Conservation (phyloP, 2,888 invertebrate species). For the Plebejus melissa region DNA sequence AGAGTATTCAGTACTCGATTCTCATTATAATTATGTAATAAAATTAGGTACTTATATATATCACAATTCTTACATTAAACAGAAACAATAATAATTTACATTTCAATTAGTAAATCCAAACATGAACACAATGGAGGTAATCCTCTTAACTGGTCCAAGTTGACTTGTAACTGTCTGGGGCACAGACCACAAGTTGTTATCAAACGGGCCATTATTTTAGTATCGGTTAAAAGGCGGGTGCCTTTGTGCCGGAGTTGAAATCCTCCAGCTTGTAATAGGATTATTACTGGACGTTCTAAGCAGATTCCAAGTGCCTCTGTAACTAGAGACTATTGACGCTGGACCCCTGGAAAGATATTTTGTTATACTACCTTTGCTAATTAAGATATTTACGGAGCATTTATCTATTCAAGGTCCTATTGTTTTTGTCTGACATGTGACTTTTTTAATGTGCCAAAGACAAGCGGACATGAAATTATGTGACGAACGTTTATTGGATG, state of each 20-base stretch:
- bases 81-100: not conserved
- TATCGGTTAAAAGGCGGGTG: slow-evolving; percentile 29
- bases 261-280: slow-evolving; percentile 43
- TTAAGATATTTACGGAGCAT: too few species aligned
- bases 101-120: not conserved
- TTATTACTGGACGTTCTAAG: slow-evolving; percentile 38
- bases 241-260: slow-evolving; percentile 36
- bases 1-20: too few species aligned
- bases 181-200: slow-evolving; percentile 27
- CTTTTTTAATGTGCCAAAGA: too few species aligned
- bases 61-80: not conserved
- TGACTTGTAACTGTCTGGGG: slow-evolving; percentile 22
- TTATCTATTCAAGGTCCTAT: too few species aligned
- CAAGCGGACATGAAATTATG: too few species aligned
- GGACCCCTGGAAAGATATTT: slow-evolving; percentile 15
- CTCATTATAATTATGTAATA: too few species aligned
- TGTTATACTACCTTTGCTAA: not conserved
- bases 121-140: not conserved
- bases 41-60: too few species aligned
- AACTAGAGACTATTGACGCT: slow-evolving; percentile 19
- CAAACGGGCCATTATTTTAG: slow-evolving; percentile 28
- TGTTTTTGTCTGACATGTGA: too few species aligned
- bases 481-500: too few species aligned
- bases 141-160: slow-evolving; percentile 7
- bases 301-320: slow-evolving; percentile 22